A percentile compares a stretch with the other conserved stretches of the same genome.
These are phyloP conservation scores for Ochlodes sylvanus DNA, from an alignment of 2,888 invertebrate species.

Conservation along the genomic window DNA sequence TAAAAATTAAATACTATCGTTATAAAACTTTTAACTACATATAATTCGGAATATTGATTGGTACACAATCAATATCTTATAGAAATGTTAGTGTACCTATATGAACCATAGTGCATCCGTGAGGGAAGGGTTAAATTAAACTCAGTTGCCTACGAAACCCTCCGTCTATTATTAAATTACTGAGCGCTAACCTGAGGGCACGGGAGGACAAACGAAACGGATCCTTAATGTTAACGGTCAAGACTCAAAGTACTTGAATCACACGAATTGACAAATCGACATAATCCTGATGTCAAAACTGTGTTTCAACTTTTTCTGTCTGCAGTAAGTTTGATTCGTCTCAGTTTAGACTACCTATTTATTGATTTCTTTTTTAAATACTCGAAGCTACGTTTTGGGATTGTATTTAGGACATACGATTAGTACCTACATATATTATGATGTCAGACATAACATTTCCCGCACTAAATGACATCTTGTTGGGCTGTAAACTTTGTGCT, in stretches of 20 bases:
- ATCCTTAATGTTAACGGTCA: background rate
- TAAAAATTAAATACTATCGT: too few relatives aligned
- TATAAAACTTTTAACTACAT: background rate
- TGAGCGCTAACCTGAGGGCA: constrained; percentile 9
- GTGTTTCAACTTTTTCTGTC: constrained; percentile 14
- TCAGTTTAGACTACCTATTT: too few relatives aligned
- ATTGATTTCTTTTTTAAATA: too few relatives aligned
- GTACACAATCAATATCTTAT: background rate
- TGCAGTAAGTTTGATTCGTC: background rate
- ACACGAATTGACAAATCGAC: constrained; percentile 12
- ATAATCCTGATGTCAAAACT: background rate
- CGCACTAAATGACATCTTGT: too few relatives aligned
- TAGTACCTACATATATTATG: too few relatives aligned
- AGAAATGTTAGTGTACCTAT: background rate
- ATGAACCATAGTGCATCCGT: background rate
- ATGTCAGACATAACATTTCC: too few relatives aligned
- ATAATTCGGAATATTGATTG: too few relatives aligned
- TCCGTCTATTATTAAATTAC: constrained; percentile 15
- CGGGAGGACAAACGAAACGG: background rate
- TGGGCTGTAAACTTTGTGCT: too few relatives aligned
- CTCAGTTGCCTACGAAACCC: constrained; percentile 5
- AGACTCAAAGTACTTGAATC: background rate
- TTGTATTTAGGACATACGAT: too few relatives aligned
- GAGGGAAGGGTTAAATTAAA: constrained; percentile 18
- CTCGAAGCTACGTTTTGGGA: too few relatives aligned